Percentiles rank a stretch among this genome's conserved stretches.
These are phyloP conservation scores for Picus viridis DNA, from an alignment of 2,797 vertebrate species.

Conservation along the genomic window DNA sequence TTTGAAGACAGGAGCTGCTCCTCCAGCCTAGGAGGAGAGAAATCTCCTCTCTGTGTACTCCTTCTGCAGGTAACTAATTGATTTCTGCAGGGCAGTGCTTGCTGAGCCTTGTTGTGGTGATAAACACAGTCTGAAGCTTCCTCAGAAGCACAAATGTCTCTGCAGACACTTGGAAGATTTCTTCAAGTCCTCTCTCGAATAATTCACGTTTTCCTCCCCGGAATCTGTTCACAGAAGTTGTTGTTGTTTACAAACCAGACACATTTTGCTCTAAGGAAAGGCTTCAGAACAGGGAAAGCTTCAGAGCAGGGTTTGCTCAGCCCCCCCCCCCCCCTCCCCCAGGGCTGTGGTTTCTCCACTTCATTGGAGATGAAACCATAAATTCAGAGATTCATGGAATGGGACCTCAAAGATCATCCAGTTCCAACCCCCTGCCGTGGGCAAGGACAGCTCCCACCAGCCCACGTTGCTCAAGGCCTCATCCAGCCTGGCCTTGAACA, in stretches of 20 bases:
- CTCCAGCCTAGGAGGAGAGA: not conserved
- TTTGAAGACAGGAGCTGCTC: not conserved
- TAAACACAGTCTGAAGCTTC: not conserved
- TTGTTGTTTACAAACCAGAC: not conserved
- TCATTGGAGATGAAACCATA: not conserved
- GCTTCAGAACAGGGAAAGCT: not conserved
- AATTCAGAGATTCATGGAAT: no score
- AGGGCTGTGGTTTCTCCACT: not conserved
- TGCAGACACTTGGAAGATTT: not conserved
- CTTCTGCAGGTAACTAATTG: constrained; percentile 28
- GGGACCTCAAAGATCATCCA: no score
- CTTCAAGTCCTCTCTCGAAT: not conserved
- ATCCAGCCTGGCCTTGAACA: no score
- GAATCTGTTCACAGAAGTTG: not conserved
- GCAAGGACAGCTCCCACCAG: no score
- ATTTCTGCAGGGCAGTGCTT: constrained; percentile 34
- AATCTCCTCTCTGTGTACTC: not conserved
- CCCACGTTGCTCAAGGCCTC: no score
- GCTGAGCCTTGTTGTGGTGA: not conserved
- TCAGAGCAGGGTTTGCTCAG: not conserved
- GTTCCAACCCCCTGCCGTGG: no score
- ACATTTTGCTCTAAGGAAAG: not conserved
- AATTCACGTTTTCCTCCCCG: not conserved
- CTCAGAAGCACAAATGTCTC: not conserved
- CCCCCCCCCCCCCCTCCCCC: accelerated